Evolutionary conservation across 2,888 invertebrate genomes (phyloP), one percentile per base, ranked within the genome.

Genomic region (Drosophila siamana): DNA sequence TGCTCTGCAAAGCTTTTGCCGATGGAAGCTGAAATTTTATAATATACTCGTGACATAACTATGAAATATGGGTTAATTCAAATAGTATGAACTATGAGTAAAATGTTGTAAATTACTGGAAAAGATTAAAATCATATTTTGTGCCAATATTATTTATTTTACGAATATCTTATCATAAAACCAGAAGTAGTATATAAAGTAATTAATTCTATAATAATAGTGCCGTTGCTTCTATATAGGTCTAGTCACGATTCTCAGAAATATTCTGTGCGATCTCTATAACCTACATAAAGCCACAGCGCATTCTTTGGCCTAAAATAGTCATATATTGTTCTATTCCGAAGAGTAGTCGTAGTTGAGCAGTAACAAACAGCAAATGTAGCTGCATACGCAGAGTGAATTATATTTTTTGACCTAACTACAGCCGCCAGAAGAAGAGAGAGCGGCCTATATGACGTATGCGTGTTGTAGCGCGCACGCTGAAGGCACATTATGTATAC

Each of bases 401-500:
- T 48, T 33, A 47, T 46, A 24, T 33, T 55, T 52, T 54, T 15
- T 62, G 66, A 44, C 60, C 61, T 30, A 5, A 6, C 57, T 30
- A 40, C 26, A 28, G 6, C 4, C 11, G 33, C 4, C 33, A 4
- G 33, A 19, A 30, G 22, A 28, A 22, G 2, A n/a, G 43, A 41
- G 60, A 57, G 30, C 66, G 71, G 78, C 73, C 73, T 71, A 86
- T 52, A 69, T 4, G 82, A 75, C 82, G 86, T 81, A 84, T 84
- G 67, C 67, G 74, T 79, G 55, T 69, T 69, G 36, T 63, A 60
- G 51, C 54, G 41, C 30, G 15, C 44, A 19, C 16, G 51, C 56
- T 48, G 52, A 66, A 69, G 65, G 46, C 67, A 57, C 64, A 86
- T 86, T 83, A 84, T 72, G 86, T 81, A 84, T 86, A 81, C 81